A percentile compares a stretch with the other conserved stretches of the same genome.
Evolutionary conservation across 2,888 invertebrate genomes (phyloP).

Genomic region (Rotaria sp.): DNA sequence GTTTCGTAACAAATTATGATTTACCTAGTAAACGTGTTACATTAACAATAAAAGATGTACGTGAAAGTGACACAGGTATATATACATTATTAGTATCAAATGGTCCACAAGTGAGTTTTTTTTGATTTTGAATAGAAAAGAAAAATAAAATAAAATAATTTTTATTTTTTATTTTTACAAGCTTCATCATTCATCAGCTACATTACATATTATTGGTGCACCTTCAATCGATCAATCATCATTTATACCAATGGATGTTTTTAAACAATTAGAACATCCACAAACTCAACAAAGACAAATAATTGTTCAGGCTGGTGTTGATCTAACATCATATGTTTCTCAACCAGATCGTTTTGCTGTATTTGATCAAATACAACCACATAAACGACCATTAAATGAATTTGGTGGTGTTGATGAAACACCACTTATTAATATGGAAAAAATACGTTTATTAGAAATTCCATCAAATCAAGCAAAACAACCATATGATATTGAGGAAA

Average conservation of each 20-base stretch:
- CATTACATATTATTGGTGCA: background rate
- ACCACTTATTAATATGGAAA: slow-evolving; percentile 34
- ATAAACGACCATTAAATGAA: background rate
- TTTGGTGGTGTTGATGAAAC: slow-evolving; percentile 37
- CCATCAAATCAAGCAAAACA: background rate
- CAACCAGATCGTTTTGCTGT: slow-evolving; percentile 27
- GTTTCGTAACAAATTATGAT: slow-evolving; percentile 34
- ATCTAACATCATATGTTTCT: background rate
- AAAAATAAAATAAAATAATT: background rate
- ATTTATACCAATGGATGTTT: background rate
- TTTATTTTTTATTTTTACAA: background rate
- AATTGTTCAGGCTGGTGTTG: background rate
- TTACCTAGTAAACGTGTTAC: slow-evolving; percentile 31
- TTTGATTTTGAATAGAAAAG: background rate
- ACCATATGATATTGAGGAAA: slow-evolving; percentile 30
- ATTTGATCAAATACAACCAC: slow-evolving; percentile 18
- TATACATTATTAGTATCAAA: slow-evolving; percentile 51
- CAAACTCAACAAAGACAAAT: background rate
- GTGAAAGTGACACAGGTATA: slow-evolving; percentile 39
- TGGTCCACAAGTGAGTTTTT: slow-evolving; percentile 17
- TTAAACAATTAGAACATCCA: background rate
- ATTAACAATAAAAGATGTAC: slow-evolving; percentile 40
- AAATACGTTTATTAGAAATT: slow-evolving; percentile 31
- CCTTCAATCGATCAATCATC: background rate
- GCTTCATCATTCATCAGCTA: background rate